A percentile compares a stretch with the other conserved stretches of the same genome.
These are phyloP conservation scores for Drosophila sordidula DNA, from an alignment of 2,888 invertebrate genomes.

Conservation along the genomic window DNA sequence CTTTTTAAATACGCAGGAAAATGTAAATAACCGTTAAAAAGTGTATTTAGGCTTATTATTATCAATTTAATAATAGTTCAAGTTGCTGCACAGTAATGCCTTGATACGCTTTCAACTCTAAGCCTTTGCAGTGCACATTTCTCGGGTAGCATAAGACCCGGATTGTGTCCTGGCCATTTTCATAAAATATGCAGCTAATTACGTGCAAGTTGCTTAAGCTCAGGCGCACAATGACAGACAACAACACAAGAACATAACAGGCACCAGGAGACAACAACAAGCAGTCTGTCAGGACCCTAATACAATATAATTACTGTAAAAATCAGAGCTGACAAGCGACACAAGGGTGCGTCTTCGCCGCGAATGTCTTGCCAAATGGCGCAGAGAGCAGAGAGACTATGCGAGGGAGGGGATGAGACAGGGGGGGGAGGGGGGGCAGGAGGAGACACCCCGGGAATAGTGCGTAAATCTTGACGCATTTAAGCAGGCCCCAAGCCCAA, in stretches of 20 bases:
- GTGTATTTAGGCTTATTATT: slow-evolving; percentile 6
- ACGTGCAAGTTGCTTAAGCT: slow-evolving; percentile 65
- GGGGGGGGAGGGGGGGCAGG: too few relatives aligned
- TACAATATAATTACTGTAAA: slow-evolving; percentile 78
- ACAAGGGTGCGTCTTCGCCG: slow-evolving; percentile 43
- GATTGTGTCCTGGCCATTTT: slow-evolving; percentile 32
- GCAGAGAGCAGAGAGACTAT: background rate
- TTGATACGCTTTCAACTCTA: background rate
- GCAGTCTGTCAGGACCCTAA: slow-evolving; percentile 56
- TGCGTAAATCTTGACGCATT: slow-evolving; percentile 76
- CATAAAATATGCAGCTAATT: slow-evolving; percentile 78
- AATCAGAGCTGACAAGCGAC: slow-evolving; percentile 68
- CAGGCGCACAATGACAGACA: slow-evolving; percentile 34
- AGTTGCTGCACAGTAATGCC: background rate
- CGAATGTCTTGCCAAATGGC: slow-evolving; percentile 25
- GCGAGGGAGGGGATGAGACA: background rate
- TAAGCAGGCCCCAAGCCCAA: slow-evolving; percentile 66
- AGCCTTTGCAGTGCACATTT: background rate
- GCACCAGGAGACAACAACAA: slow-evolving; percentile 14
- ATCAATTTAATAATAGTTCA: background rate
- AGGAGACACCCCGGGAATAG: slow-evolving; percentile 51
- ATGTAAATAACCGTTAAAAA: background rate
- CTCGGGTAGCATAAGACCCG: slow-evolving; percentile 1
- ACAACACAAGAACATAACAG: slow-evolving; percentile 21
- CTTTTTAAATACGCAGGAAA: background rate